Evolutionary conservation across 2,797 vertebrate species (phyloP).

Genomic region (Trachops cirrhosus): DNA sequence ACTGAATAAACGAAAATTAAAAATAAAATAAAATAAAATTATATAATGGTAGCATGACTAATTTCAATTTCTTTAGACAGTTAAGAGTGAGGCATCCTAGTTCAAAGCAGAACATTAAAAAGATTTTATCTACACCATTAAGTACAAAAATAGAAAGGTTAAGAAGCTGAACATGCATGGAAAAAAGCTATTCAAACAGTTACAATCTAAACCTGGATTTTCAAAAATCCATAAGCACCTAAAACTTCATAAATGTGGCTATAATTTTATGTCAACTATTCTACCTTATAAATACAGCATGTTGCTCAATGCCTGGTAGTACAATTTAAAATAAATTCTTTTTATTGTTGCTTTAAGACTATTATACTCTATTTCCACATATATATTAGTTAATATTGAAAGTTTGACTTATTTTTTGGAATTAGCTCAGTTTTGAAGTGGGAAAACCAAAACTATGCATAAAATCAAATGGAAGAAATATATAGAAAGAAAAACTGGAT

Average conservation of each 20-base stretch:
- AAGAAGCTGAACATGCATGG: neutral
- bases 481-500: neutral
- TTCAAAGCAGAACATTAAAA: slow-evolving; percentile 4
- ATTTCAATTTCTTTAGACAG: slow-evolving; percentile 18
- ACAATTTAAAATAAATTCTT: neutral
- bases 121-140: neutral
- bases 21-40: no score
- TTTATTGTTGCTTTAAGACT: neutral
- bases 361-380: neutral
- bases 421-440: neutral
- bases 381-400: neutral
- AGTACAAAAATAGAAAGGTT: neutral
- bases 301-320: neutral
- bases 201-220: neutral
- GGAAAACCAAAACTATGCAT: neutral
- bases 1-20: no score
- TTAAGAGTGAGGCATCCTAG: neutral
- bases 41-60: neutral
- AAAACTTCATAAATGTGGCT: neutral
- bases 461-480: neutral
- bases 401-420: neutral
- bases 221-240: neutral
- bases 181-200: neutral
- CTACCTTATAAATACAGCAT: neutral
- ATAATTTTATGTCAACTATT: slow-evolving; percentile 4